Base-by-base conservation (phyloP, 1,140 invertebrate species). In the Brevipalpus yothersi region DNA sequence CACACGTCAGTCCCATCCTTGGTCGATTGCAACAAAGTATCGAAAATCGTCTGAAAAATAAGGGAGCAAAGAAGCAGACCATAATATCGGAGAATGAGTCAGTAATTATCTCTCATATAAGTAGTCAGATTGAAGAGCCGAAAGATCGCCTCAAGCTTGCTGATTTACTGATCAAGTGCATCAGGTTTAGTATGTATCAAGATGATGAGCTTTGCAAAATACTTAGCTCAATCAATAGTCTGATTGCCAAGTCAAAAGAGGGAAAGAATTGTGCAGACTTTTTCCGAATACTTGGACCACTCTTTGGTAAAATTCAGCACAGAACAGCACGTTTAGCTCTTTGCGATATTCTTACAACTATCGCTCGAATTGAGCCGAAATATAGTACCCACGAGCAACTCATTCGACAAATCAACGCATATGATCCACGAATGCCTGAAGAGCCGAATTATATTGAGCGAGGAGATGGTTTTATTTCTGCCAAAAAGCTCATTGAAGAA, bases 361-460 rank as follows among this genome's bases (percentile, higher is more conserved):
- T 70, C 43, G 61, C 65, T 21, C 23, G 59, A 39, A 61, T 43
- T n/a, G 60, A 66, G 57, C 47, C 73, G 58, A 67, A 77, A 70
- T 65, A 68, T 58, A 53, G 60, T 23, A 63, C 64, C 42, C 69
- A 75, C 45, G 72, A 76, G 7, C 65, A 75, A 7, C 62, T 83
- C 8, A 69, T 86, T 8, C 63, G 62, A 9, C 75, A 83, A 66
- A 73, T 96, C 42, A 95, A 95, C 73, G 78, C 89, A 0, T 93
- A 79, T 75, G 83, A 94, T 71, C 72, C 75, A 21, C 78, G 79
- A 59, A 84, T 84, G 78, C 75, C 93, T 9, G 89, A 94, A 63
- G 89, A 95, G 67, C 87, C 91, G 0, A 89, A 96, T 71, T 91
- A 85, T 67, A 78, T 84, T 53, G 76, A 75, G 61, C 75, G 92